Percentiles rank a stretch among this genome's conserved stretches.
These are phyloP conservation scores for Perca fluviatilis DNA, from an alignment of 2,113 vertebrate species.

Conservation along the genomic window DNA sequence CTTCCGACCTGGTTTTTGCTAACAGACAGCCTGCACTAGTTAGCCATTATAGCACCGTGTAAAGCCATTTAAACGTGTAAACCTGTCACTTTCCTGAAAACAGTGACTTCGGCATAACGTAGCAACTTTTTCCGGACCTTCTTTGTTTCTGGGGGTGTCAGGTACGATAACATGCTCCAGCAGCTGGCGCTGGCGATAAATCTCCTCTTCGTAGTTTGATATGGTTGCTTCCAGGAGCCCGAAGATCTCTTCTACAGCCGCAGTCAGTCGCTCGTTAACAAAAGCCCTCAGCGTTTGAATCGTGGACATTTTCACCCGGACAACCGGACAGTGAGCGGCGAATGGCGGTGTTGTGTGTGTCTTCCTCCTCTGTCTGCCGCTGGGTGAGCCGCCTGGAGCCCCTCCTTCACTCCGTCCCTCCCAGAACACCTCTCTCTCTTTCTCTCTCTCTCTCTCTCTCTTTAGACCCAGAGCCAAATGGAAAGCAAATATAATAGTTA, in stretches of 20 bases:
- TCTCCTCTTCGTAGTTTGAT: slow-evolving; percentile 5
- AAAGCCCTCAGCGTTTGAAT: slow-evolving; percentile 8
- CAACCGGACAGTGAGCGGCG: background rate
- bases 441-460: too few species aligned
- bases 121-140: background rate
- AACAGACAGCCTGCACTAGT: background rate
- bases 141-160: background rate
- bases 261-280: background rate
- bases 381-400: background rate
- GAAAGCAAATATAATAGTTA: too few species aligned
- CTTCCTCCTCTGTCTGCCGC: background rate
- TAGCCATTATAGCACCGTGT: background rate
- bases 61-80: background rate
- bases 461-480: too few species aligned
- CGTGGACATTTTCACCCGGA: slow-evolving; percentile 2
- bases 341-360: background rate
- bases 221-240: slow-evolving; percentile 7
- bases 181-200: background rate
- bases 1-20: background rate
- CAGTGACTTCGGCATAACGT: background rate
- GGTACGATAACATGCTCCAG: background rate
- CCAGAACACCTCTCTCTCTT: too few species aligned
- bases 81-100: background rate
- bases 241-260: slow-evolving; percentile 13
- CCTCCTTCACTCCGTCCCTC: background rate